Base-by-base conservation (phyloP, 1,140 invertebrate genomes). In the Drosophila chauvacae region DNA sequence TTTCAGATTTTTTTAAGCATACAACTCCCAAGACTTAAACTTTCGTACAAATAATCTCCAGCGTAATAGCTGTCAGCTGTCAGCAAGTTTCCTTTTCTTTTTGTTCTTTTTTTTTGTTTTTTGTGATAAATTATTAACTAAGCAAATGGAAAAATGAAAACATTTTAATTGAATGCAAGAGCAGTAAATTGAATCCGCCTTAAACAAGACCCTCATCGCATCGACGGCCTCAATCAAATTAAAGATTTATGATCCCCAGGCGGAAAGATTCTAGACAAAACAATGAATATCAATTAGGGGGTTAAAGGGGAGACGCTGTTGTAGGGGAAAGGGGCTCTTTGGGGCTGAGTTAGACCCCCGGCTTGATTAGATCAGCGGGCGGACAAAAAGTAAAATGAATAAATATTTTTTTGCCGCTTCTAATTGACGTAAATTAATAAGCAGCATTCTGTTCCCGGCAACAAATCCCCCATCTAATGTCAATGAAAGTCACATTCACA, bases 371-470 rank as follows among this genome's bases (percentile, higher is more conserved):
- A 77, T 72, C 70, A 72, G 66, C 68, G 35, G 51, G 28, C 62
- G 48, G 45, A 60, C 68, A 35, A 65, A 65, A 65, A 62, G 62
- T 62, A 65, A 70, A 72, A 57, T 72, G 69, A 72, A 72, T 72
- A 72, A 72, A 72, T 72, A 50, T 72, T 72, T 58, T 55, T 71
- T 66, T 37, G 30, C 47, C 33, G 68, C 70, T 30, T 72, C 44
- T 77, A 77, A 77, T 77, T 77, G 74, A 77, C 74, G 74, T 77
- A 56, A 77, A 77, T 77, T 77, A 77, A 77, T 77, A 77, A 77
- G 74, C 73, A 77, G 73, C 73, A 76, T 62, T 39, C 72, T 53
- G 61, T 39, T 61, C 23, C 55, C 57, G 13, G n/a, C 39, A 50
- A 41, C 39, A 73, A 35, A 42, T n/a, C 41, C 56, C 57, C 23